phyloP scores from a whole-genome alignment of 2,888 invertebrate species.

The Exocentrus adspersus region DNA sequence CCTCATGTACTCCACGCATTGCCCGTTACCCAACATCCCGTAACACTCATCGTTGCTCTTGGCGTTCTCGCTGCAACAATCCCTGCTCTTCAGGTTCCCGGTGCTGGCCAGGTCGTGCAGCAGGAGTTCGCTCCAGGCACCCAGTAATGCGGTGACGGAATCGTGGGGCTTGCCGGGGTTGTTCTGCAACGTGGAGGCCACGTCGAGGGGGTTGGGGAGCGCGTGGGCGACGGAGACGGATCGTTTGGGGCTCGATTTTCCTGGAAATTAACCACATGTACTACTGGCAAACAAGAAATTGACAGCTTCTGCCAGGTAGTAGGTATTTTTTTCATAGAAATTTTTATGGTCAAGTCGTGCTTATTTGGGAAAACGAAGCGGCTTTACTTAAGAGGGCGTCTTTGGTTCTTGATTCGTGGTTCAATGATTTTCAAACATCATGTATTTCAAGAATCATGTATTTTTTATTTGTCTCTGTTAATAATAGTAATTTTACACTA shows the following conservation, averaged over 20 bases:
- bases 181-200: slow-evolving; percentile 69
- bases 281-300: no score
- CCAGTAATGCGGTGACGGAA: slow-evolving; percentile 80
- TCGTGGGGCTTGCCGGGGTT: slow-evolving; percentile 72
- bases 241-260: slow-evolving; percentile 64
- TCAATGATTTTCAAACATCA: no score
- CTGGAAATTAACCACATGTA: no score
- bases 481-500: no score
- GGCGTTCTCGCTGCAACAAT: slow-evolving; percentile 61
- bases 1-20: slow-evolving; percentile 75
- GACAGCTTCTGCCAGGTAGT: no score
- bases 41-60: slow-evolving; percentile 69
- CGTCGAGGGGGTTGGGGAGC: slow-evolving; percentile 71
- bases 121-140: slow-evolving; percentile 83
- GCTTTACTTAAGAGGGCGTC: no score
- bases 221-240: slow-evolving; percentile 68
- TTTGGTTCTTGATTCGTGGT: no score
- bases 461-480: no score
- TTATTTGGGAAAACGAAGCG: no score
- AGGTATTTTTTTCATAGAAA: no score
- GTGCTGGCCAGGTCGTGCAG: slow-evolving; percentile 78
- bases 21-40: slow-evolving; percentile 61
- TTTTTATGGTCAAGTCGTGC: no score
- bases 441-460: no score
- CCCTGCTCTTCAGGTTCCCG: slow-evolving; percentile 68